These are phyloP conservation scores for Paramormyrops kingsleyae DNA, from an alignment of 2,113 vertebrate genomes.

Conservation along the genomic window DNA sequence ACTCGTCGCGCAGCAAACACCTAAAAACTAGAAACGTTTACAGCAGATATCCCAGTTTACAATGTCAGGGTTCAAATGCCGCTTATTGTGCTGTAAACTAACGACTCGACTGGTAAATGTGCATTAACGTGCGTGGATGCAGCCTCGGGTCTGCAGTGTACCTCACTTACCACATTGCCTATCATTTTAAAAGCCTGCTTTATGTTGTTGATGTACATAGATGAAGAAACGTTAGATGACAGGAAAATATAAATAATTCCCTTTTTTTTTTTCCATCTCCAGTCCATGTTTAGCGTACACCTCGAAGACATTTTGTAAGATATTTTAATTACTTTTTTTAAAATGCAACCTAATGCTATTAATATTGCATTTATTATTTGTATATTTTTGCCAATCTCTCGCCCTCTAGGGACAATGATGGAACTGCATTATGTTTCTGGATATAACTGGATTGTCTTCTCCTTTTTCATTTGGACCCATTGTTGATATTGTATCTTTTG, in stretches of 20 bases:
- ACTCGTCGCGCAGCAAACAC: conserved; percentile 25
- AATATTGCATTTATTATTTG: conserved; percentile 32
- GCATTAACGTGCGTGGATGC: conserved; percentile 39
- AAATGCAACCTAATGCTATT: conserved; percentile 34
- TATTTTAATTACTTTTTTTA: conserved; percentile 43
- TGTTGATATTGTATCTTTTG: conserved; percentile 35
- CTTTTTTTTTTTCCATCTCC: conserved; percentile 24
- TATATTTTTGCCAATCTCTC: conserved; percentile 37
- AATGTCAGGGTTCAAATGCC: conserved; percentile 36
- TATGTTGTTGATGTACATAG: conserved; percentile 30
- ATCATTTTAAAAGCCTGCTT: not conserved
- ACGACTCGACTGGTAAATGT: not conserved
- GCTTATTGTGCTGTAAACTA: not conserved
- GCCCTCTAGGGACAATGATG: conserved; percentile 13
- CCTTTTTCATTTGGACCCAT: conserved; percentile 27
- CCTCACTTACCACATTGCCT: conserved; percentile 18
- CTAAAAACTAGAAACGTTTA: conserved; percentile 42
- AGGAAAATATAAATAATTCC: conserved; percentile 31
- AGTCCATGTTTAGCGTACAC: conserved; percentile 30
- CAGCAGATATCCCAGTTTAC: conserved; percentile 49
- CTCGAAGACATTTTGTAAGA: conserved; percentile 41
- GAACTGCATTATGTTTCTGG: conserved; percentile 33
- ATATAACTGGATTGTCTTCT: conserved; percentile 51
- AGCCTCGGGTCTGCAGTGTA: conserved; percentile 29
- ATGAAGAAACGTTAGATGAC: conserved; percentile 23